Base-by-base conservation (phyloP, 2,888 invertebrate genomes). In the Cryptocephalus primarius region DNA sequence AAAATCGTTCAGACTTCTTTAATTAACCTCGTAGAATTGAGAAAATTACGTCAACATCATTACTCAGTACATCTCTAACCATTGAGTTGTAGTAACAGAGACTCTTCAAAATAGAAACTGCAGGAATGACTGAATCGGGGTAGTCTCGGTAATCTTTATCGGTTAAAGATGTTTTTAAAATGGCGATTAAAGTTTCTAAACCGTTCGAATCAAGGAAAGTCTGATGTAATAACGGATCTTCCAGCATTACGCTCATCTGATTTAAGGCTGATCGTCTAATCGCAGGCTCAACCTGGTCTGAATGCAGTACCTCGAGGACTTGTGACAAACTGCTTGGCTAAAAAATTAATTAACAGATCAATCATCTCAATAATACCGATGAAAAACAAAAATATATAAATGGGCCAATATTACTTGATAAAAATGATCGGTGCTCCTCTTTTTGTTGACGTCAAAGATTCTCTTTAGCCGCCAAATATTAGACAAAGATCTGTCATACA, bases 221-320 rank as follows among this genome's bases (percentile, higher is more conserved):
- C 32, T 76, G 75, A 55, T 83, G 84, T 33, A 79, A 59, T 13
- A 77, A 73, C 38, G 70, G 71, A 57, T 83, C 82, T 9, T 82
- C 75, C 61, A 82, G 64, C 75, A 84, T 77, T 1, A 82, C 80
- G 22, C 80, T 76, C 13, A 83, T 67, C 67, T 85, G 84, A 48
- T 81, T 79, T 46, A 84, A 66, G 33, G 82, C 81, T 42, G 82
- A 82, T 55, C 82, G 75, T 8, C 80, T 73, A 44, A 85, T 69
- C n/a, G 79, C 78, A 1, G 83, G 80, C 56, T 84, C 83, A 10
- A 82, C 56, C 44, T 62, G 59, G 44, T 62, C 60, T 14, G 52
- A 44, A 40, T 59, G 60, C 32, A 73, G 55, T 2, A 74, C 53
- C 40, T 73, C 71, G 32, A 73, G 38, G 2, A 73, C 70, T 62